Conservation (phyloP, 37 sponge, comb jelly and placozoan genomes). For the Beroe forskalii region DNA sequence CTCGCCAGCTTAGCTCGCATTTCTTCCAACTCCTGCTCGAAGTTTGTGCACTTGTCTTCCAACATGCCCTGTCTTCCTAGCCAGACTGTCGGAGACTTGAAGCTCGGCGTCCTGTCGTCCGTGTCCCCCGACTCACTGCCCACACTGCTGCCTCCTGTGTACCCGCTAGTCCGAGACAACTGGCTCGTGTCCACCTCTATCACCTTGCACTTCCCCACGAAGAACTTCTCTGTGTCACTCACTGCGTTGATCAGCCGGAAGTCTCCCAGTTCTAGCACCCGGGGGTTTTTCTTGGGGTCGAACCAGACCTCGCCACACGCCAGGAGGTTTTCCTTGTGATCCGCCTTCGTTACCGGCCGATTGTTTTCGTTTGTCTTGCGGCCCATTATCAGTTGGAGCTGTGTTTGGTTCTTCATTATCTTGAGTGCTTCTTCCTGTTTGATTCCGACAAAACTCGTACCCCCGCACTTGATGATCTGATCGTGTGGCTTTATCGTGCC, state of each 20-base stretch:
- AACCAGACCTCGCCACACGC: not conserved
- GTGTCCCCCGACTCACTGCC: not conserved
- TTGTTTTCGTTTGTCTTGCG: not conserved
- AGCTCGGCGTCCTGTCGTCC: not conserved
- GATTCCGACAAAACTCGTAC: constrained; percentile 25
- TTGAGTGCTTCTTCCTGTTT: constrained; percentile 33
- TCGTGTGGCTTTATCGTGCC: constrained; percentile 42
- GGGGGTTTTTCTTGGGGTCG: not conserved
- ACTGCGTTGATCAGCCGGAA: not conserved
- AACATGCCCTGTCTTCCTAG: not conserved
- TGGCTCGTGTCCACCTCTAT: not conserved
- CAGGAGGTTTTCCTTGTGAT: not conserved
- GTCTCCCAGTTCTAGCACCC: not conserved
- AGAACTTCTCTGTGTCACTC: not conserved
- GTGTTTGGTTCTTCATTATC: constrained; percentile 3
- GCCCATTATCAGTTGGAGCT: not conserved
- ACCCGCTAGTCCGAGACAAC: not conserved
- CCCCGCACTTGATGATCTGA: constrained; percentile 32
- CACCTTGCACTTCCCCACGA: not conserved
- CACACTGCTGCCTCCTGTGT: not conserved
- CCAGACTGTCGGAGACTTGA: not conserved
- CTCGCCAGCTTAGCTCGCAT: not conserved
- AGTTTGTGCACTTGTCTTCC: not conserved
- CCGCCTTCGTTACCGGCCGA: constrained; percentile 4
- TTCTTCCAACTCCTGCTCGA: not conserved